A percentile compares a stretch with the other conserved stretches of the same genome.
Conservation (phyloP, 1,140 invertebrate genomes). For the Neelides sp. region DNA sequence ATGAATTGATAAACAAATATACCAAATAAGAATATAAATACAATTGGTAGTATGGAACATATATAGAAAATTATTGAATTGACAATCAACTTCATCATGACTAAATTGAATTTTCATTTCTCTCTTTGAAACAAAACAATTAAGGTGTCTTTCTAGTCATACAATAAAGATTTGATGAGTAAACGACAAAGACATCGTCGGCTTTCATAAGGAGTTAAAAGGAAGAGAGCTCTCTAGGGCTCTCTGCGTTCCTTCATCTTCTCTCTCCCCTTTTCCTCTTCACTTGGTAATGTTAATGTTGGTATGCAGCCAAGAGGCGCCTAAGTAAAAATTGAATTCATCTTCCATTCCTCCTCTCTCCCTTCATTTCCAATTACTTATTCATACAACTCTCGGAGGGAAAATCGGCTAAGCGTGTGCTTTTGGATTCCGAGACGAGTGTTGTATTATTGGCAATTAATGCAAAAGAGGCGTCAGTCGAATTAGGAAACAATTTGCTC, state of each 20-base stretch:
- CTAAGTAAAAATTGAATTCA: slow-evolving; percentile 11
- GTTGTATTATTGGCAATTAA: slow-evolving; percentile 4
- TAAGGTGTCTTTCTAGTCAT: too few species aligned
- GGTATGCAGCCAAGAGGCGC: slow-evolving; percentile 12
- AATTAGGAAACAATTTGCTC: slow-evolving; percentile 3
- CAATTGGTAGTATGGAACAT: too few species aligned
- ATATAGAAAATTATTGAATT: too few species aligned
- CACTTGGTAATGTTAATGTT: too few species aligned
- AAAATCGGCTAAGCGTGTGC: neutral
- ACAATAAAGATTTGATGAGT: too few species aligned
- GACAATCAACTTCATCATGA: too few species aligned
- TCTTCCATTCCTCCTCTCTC: slow-evolving; percentile 4
- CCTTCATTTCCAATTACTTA: slow-evolving; percentile 18
- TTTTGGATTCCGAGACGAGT: neutral
- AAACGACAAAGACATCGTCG: too few species aligned
- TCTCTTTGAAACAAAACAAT: too few species aligned
- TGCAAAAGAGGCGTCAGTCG: slow-evolving; percentile 1
- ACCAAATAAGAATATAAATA: too few species aligned
- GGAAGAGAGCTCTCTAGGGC: neutral
- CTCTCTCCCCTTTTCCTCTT: neutral
- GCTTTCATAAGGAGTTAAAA: too few species aligned
- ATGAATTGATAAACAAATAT: too few species aligned
- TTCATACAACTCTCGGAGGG: slow-evolving; percentile 5
- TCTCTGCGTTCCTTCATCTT: neutral
- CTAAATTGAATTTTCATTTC: too few species aligned